Conservation (phyloP, 2,888 invertebrate species). For the Cantharis nigra region DNA sequence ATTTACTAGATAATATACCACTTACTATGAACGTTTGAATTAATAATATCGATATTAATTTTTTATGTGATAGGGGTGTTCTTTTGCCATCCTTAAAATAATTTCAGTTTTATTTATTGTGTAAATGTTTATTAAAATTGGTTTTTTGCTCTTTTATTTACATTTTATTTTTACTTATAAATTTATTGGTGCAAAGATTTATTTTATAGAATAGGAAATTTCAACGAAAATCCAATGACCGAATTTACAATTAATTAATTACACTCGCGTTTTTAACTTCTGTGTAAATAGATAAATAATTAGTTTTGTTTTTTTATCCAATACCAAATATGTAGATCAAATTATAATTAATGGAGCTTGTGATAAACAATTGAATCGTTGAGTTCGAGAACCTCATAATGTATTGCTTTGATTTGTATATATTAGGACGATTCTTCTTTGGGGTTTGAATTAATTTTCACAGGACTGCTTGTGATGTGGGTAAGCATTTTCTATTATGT, state of each 20-base stretch:
- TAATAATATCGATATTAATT: neutral
- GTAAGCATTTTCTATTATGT: no score
- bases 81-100: neutral
- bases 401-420: neutral
- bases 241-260: neutral
- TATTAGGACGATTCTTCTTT: no score
- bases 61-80: neutral
- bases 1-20: neutral
- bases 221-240: neutral
- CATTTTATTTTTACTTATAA: neutral
- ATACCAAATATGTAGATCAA: neutral
- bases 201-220: neutral
- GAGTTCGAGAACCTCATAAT: neutral
- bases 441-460: no score
- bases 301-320: neutral
- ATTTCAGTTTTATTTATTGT: neutral
- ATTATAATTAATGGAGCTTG: neutral
- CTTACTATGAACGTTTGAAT: neutral
- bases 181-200: neutral
- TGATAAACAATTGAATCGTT: neutral
- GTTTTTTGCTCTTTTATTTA: neutral
- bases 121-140: neutral
- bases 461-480: no score
- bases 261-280: neutral
- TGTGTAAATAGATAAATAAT: neutral